Evolutionary conservation across 2,888 invertebrate species (phyloP).

Genomic region (Lobophora halterata): DNA sequence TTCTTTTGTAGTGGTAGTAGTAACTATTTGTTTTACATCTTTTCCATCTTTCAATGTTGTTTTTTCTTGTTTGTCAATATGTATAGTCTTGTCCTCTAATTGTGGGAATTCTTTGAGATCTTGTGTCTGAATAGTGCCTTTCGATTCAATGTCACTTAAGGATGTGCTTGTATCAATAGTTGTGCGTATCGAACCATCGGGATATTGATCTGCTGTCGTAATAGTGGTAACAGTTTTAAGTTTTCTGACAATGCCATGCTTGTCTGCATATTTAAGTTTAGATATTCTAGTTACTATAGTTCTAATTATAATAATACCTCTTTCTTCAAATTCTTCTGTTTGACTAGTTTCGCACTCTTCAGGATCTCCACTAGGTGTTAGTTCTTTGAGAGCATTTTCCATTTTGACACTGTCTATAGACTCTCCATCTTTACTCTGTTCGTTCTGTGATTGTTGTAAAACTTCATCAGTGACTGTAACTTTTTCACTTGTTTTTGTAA

Average conservation of each 20-base stretch:
- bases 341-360: constrained; percentile 45
- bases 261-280: constrained; percentile 53
- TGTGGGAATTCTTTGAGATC: constrained; percentile 45
- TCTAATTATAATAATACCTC: constrained; percentile 46
- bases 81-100: constrained; percentile 54
- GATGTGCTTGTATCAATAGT: constrained; percentile 59
- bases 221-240: constrained; percentile 54
- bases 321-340: constrained; percentile 45
- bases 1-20: constrained; percentile 67
- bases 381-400: constrained; percentile 41
- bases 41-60: constrained; percentile 47
- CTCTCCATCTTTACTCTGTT: constrained; percentile 7
- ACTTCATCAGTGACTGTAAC: constrained; percentile 53
- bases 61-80: constrained; percentile 55
- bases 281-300: constrained; percentile 49
- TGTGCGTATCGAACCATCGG: constrained; percentile 53
- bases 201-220: constrained; percentile 64
- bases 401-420: constrained; percentile 30
- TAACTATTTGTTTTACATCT: constrained; percentile 57
- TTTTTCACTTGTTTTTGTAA: constrained; percentile 63
- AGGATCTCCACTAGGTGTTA: constrained; percentile 38
- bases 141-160: constrained; percentile 51
- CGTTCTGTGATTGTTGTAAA: constrained; percentile 26
- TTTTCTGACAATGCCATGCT: constrained; percentile 43
- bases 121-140: constrained; percentile 35